Evolutionary conservation across 2,113 vertebrate species (phyloP), one percentile per base, ranked within the genome.

Genomic region (Pseudorasbora parva): DNA sequence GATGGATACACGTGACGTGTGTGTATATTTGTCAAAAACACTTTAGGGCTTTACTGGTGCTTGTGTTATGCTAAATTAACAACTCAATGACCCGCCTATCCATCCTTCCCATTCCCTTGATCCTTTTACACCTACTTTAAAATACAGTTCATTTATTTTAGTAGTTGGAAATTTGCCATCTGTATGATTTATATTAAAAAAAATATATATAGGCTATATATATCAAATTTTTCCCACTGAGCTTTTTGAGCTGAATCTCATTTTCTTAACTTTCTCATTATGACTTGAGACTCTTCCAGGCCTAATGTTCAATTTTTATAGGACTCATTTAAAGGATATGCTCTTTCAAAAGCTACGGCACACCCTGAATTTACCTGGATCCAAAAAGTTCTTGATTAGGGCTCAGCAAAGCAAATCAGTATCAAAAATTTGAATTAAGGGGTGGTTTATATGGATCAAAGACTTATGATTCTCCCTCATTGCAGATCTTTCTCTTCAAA

Each of bases 261-360:
- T 45, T 72, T 72, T 72, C 41, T 72, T 47, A 45, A 72, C n/a
- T 45, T 45, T 72, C 37, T 72, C n/a, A 25, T 72, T 72, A 72
- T 25, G 41, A 15, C n/a, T 23, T 23, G 5, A 71, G 68, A 41
- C n/a, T 71, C 68, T 25, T 71, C 41, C 11, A 23, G 7, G 68
- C 21, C 21, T 45, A 23, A 45, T 71, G 68, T 71, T 71, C 14
- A n/a, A 6, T 45, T 45, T 72, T 47, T 25, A 45, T 72, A 72
- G 68, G 5, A 21, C 68, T 72, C 41, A 45, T 68, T 41, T 68
- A 41, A 37, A 68, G 37, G 41, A 19, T 41, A 33, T 10, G 62
- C n/a, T 68, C 64, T 68, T 68, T 41, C 21, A 21, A 68, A 68
- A 68, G 19, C 17, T 66, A 33, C 3, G 0, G 27, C 33, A 43